Evolutionary conservation across 2,797 vertebrate species (phyloP), one percentile per base, ranked within the genome.

Genomic region (Sciaenops ocellatus): DNA sequence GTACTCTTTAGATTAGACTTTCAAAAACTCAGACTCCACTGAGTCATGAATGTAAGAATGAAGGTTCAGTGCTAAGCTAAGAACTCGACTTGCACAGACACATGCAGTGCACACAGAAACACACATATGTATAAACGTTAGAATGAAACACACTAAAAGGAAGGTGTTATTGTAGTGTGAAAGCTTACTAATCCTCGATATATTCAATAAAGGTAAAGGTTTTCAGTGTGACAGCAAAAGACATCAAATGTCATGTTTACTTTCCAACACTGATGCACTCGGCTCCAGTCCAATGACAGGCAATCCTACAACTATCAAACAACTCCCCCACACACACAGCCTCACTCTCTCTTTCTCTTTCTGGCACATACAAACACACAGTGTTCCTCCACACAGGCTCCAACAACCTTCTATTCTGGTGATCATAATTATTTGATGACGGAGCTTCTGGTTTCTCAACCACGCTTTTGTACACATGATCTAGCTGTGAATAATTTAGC

Each of bases 401-500:
- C 63, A 73, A 54, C 74, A 79, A 38, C 68, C 73, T 78, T 87
- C 88, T 90, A 93, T 88, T 94, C 85, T 86, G 73, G 89, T 79
- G 76, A 78, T 84, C 92, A 95, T 96, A 87, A 95, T 92, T 96
- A 95, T 95, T 96, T 96, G 83, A 96, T 96, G 94, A 89, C 46
- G 55, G 57, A 67, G 94, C 91, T 96, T 93, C 98, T 96, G 52
- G 94, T 95, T 97, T 95, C 94, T 87, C 92, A 62, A 89, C 95
- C 95, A 94, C 90, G 85, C 86, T 81, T 93, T 96, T 96, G 95
- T 94, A 66, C 84, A 94, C 85, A 91, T 69, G 86, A 95, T 91
- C 94, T 87, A 30, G 73, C 63, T 81, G 82, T 99, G 91, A 98
- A 99, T 96, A 93, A 97, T 97, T 98, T 92, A 99, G 95, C 64